Percentiles rank a stretch among this genome's conserved stretches.
phyloP scores from a whole-genome alignment of 2,113 vertebrate genomes.

The Tragelaphus buxtoni region DNA sequence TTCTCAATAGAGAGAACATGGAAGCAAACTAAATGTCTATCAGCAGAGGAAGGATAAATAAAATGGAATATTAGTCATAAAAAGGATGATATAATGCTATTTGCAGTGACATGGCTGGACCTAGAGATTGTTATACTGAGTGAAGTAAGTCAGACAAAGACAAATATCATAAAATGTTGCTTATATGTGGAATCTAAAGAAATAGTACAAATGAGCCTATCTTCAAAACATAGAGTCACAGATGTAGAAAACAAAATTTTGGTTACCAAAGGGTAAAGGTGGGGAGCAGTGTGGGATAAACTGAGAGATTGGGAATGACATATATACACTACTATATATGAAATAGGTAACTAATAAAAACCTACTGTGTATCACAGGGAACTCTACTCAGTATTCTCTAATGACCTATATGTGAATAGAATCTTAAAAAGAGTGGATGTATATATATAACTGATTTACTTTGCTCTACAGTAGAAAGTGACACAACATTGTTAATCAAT shows the following conservation, averaged over 20 bases:
- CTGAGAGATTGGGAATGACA: not conserved
- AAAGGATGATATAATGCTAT: not conserved
- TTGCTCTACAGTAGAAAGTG: not conserved
- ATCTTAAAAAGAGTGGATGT: not conserved
- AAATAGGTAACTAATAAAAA: not conserved
- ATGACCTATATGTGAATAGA: not conserved
- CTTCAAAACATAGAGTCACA: not conserved
- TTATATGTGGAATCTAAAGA: not conserved
- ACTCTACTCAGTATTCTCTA: not conserved
- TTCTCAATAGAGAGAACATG: not conserved
- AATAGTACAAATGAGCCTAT: not conserved
- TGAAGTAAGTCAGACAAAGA: not conserved
- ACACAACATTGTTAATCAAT: not conserved
- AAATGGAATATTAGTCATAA: not conserved
- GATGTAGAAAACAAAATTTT: not conserved
- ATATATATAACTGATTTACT: not conserved
- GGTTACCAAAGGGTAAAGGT: not conserved
- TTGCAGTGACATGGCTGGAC: not conserved
- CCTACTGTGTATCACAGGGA: not conserved
- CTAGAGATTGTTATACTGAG: not conserved
- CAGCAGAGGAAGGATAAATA: not conserved
- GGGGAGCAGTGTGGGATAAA: rapidly evolving
- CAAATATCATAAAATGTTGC: not conserved
- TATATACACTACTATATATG: not conserved
- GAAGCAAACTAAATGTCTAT: not conserved